A percentile compares a stretch with the other conserved stretches of the same genome.
phyloP scores from a whole-genome alignment of 2,797 vertebrate genomes.

The Xenops minutus region DNA sequence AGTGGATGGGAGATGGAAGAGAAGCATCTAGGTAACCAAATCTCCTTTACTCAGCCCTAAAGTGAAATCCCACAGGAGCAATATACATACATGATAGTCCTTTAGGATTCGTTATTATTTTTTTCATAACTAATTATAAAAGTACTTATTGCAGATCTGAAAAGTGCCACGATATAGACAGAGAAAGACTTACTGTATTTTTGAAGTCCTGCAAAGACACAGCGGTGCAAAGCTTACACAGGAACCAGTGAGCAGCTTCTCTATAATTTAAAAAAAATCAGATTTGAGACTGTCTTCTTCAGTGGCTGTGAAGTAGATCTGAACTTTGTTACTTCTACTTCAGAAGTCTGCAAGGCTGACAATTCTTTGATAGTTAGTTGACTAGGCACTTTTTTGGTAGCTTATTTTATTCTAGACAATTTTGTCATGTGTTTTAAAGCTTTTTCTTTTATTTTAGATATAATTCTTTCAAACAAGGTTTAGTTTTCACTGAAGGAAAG shows the following conservation, averaged over 20 bases:
- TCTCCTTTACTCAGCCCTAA: not conserved
- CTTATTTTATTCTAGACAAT: not conserved
- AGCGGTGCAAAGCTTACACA: not conserved
- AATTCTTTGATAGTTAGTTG: not conserved
- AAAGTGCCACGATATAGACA: not conserved
- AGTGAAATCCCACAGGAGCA: not conserved
- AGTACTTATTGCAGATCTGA: not conserved
- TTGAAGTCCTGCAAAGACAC: not conserved
- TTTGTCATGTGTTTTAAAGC: not conserved
- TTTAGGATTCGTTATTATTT: not conserved
- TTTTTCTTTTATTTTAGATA: not conserved
- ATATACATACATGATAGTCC: not conserved
- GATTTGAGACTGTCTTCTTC: not conserved
- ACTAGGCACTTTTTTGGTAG: not conserved
- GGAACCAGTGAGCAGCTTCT: not conserved
- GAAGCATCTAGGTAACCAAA: not conserved
- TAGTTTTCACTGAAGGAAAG: not conserved
- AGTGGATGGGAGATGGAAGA: not conserved
- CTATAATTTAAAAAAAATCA: not conserved
- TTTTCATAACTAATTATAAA: not conserved
- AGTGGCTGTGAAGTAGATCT: not conserved
- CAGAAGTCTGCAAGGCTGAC: not conserved
- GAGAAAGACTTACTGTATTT: not conserved
- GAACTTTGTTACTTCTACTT: not conserved
- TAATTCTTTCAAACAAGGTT: not conserved